Evolutionary conservation across 2,113 vertebrate genomes (phyloP), one percentile per base, ranked within the genome.

Genomic region (Neoarius graeffei): DNA sequence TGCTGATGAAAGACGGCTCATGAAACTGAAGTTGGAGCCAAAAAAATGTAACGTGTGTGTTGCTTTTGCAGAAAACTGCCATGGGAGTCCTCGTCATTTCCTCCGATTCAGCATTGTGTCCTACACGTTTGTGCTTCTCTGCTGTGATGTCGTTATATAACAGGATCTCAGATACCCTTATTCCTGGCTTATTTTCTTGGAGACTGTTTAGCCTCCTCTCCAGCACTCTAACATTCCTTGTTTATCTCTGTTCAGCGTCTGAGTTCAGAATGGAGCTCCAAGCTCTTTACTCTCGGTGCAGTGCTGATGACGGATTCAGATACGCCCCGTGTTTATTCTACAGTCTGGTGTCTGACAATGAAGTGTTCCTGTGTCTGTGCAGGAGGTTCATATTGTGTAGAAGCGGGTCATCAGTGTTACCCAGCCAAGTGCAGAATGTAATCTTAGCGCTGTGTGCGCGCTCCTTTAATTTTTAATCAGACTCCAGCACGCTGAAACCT

Each of bases 381-480:
- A 27, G 50, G 25, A 79, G 69, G 30, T 87, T 74, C 30, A 15
- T 54, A 25, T 27, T 1, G 25, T 15, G 76, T 2, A n/a, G 76
- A 79, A 79, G 48, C 30, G 54, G 64, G 60, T 48, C 42, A 10
- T 57, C 17, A 62, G n/a, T 69, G 54, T 82, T 66, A 66, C 20
- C 52, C 52, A 50, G 57, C 76, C 64, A 79, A 83, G 91, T n/a
- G 76, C 83, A 85, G 81, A 89, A 88, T 88, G 87, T 87, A 91
- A 92, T 93, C 91, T 91, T 88, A 85, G 84, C 74, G 67, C 77
- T 86, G 83, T 85, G 69, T 86, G 83, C 90, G 91, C 81, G 85
- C 87, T 62, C 42, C 64, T 92, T 93, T 66, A 94, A 94, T 94
- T 92, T 94, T 95, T 94, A 91, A 95, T 90, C 82, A 79, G 88